Conservation (phyloP, 2,113 vertebrate species). For the Leucoraja erinaceus region DNA sequence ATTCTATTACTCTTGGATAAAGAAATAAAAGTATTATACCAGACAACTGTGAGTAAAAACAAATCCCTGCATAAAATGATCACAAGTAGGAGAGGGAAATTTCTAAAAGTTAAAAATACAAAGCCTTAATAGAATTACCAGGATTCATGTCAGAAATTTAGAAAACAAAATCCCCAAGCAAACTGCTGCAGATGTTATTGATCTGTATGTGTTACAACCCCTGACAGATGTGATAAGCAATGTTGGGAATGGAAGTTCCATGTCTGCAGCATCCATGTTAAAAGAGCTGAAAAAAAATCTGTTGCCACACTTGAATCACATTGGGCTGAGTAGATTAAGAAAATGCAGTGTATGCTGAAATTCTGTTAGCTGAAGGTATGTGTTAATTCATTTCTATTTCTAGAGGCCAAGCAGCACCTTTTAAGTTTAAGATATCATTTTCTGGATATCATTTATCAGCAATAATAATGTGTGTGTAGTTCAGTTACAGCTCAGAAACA, state of each 20-base stretch:
- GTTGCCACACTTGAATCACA: neutral
- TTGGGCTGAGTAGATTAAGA: neutral
- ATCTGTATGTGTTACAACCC: too few species aligned
- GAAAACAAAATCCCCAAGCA: too few species aligned
- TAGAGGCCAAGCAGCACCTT: neutral
- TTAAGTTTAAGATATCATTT: neutral
- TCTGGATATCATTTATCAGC: neutral
- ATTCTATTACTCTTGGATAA: neutral
- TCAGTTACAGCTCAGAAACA: too few species aligned
- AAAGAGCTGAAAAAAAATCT: neutral
- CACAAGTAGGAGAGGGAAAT: neutral
- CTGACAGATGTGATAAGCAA: too few species aligned
- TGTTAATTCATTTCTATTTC: neutral
- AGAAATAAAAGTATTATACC: neutral
- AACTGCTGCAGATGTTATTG: too few species aligned
- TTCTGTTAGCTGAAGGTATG: neutral
- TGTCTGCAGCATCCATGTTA: too few species aligned
- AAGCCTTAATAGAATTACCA: neutral
- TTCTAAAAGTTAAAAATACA: neutral
- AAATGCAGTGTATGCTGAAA: neutral
- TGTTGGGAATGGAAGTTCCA: too few species aligned
- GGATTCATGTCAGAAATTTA: neutral
- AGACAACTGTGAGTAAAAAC: neutral
- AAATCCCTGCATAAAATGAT: conserved; percentile 8
- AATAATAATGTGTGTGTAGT: neutral